These are phyloP conservation scores for Rhinella marina DNA, from an alignment of 2,797 vertebrate species.

Conservation along the genomic window DNA sequence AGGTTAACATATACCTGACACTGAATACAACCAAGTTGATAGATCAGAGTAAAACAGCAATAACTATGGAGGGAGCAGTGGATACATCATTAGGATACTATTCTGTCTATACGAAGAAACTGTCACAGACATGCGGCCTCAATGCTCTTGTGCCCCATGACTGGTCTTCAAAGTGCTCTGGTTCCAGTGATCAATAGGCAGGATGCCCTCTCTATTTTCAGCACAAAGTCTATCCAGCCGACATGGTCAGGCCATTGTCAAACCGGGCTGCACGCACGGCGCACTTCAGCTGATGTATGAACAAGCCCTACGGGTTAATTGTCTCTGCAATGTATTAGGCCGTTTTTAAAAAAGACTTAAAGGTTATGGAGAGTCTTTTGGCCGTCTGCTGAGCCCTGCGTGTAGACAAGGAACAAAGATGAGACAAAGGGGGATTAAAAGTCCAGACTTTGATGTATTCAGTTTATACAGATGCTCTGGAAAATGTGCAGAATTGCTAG, in stretches of 20 bases:
- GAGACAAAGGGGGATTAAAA: conserved; percentile 27
- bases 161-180: background rate
- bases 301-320: conserved; percentile 1
- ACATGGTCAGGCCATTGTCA: conserved; percentile 7
- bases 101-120: background rate
- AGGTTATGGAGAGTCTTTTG: conserved; percentile 1
- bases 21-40: background rate
- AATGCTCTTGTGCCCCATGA: background rate
- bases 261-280: background rate
- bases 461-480: conserved; percentile 2
- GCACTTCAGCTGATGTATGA: conserved; percentile 10
- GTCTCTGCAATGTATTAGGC: conserved; percentile 19
- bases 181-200: conserved; percentile 10
- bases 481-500: conserved; percentile 13
- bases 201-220: background rate
- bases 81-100: background rate
- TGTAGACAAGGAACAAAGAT: conserved; percentile 3
- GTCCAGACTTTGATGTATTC: conserved; percentile 25
- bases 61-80: background rate
- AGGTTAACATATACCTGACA: background rate
- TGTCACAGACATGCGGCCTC: background rate
- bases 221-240: background rate
- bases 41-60: background rate
- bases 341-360: conserved; percentile 26
- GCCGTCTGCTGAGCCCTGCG: conserved; percentile 14